A percentile compares a stretch with the other conserved stretches of the same genome.
phyloP scores from a whole-genome alignment of 1,140 invertebrate genomes.

The Bombus cullumanus region DNA sequence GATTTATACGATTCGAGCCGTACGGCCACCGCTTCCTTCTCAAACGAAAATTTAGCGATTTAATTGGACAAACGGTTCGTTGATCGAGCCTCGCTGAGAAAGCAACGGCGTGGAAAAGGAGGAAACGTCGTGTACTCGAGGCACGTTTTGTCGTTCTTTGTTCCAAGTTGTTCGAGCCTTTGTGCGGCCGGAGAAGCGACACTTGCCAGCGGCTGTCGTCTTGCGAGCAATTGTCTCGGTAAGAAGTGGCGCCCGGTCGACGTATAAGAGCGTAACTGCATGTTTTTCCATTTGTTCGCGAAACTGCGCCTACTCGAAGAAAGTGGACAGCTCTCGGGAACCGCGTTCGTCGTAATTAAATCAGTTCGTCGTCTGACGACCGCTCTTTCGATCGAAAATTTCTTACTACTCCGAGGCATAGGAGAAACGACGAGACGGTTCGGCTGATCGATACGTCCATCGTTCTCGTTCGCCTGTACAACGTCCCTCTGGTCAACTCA shows the following conservation, averaged over 20 bases:
- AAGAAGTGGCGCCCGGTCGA: slow-evolving; percentile 45
- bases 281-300: neutral
- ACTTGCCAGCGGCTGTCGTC: slow-evolving; percentile 64
- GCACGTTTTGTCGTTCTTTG: slow-evolving; percentile 42
- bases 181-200: slow-evolving; percentile 61
- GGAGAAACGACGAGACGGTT: no score
- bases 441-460: no score
- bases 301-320: neutral
- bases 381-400: no score
- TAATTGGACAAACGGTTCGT: neutral
- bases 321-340: neutral
- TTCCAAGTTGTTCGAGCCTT: slow-evolving; percentile 39
- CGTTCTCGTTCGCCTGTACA: no score
- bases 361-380: neutral
- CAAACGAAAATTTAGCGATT: neutral
- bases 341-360: neutral
- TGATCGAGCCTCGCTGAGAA: neutral
- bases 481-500: no score
- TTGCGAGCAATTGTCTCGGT: slow-evolving; percentile 61
- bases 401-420: no score
- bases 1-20: neutral
- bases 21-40: neutral
- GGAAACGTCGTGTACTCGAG: slow-evolving; percentile 26
- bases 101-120: neutral
- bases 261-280: neutral